Conservation (phyloP, 2,797 vertebrate genomes). For the Enteromius argenteus region DNA sequence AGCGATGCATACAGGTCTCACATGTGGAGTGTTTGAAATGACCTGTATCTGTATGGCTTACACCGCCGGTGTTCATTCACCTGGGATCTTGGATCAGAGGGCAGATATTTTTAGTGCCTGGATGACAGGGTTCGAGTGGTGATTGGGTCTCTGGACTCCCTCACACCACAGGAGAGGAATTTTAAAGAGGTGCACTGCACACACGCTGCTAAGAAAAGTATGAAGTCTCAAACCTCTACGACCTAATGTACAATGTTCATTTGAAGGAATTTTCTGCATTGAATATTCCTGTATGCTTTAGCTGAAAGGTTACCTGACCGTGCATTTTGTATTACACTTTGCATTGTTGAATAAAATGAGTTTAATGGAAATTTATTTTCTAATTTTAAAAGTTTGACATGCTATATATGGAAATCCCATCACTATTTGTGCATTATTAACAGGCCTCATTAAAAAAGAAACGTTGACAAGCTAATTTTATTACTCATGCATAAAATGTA, state of each 20-base stretch:
- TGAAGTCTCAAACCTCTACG: not conserved
- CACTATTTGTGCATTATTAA: not conserved
- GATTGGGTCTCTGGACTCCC: conserved; percentile 39
- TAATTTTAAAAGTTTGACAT: not conserved
- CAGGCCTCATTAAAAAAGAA: not conserved
- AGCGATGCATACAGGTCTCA: not conserved
- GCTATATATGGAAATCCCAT: not conserved
- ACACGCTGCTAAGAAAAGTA: not conserved
- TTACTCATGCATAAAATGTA: not conserved
- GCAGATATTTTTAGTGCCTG: conserved; percentile 54
- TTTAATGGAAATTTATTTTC: not conserved
- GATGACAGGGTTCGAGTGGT: conserved; percentile 34
- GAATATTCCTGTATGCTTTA: not conserved
- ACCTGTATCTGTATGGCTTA: conserved; percentile 15
- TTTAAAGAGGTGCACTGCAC: conserved; percentile 26
- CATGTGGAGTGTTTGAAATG: conserved; percentile 9
- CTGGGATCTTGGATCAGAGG: conserved; percentile 43
- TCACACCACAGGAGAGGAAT: conserved; percentile 27
- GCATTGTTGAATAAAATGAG: not conserved
- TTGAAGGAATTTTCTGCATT: not conserved
- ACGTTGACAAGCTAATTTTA: not conserved
- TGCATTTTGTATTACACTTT: not conserved
- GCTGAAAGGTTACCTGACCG: not conserved
- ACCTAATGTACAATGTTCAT: not conserved
- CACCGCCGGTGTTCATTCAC: conserved; percentile 31